Evolutionary conservation across 2,888 invertebrate species (phyloP), one percentile per base, ranked within the genome.

Genomic region (Stramonita haemastoma): DNA sequence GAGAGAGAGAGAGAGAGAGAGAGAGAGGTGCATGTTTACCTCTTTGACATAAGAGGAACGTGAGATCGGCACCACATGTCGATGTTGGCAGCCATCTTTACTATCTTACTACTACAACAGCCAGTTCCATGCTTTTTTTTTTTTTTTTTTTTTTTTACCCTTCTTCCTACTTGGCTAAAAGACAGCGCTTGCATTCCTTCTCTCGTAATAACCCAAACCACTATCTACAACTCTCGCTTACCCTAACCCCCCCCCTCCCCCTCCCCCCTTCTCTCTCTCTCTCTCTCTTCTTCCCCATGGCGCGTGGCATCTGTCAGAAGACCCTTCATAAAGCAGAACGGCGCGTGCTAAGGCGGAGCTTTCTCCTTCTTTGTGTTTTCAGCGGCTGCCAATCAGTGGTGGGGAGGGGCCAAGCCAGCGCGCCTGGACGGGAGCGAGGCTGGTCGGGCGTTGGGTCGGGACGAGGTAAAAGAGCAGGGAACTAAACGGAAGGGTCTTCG

Each of bases 291-390:
- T n/a, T 8, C 32, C 36, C 70, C 79, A 13, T 77, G 87, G 77
- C 87, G 79, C 87, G 87, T 87, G 87, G 87, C 87, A 60, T 77
- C 87, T 87, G 87, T 87, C 87, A 79, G 56, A 79, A 87, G 79
- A 79, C 60, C 81, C 57, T 22, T 56, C 29, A 29, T 26, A 60
- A 87, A 87, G 46, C 81, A 34, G 88, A 83, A 56, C 79, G 79
- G 83, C 88, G 88, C 83, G 88, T 46, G 88, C 57, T 83, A 60
- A 83, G 88, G 88, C 88, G 88, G 46, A 32, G 88, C 81, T 60
- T 88, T 19, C 5, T 60, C 36, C 57, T 57, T 88, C 29, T 88
- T 46, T 57, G n/a, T 88, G 56, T 56, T 88, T 88, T 60, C 88
- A 88, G 88, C n/a, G 36, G 57, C 88, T 88, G 88, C n/a, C 88